phyloP scores from a whole-genome alignment of 2,888 invertebrate genomes.

The Oxytorus armatus region DNA sequence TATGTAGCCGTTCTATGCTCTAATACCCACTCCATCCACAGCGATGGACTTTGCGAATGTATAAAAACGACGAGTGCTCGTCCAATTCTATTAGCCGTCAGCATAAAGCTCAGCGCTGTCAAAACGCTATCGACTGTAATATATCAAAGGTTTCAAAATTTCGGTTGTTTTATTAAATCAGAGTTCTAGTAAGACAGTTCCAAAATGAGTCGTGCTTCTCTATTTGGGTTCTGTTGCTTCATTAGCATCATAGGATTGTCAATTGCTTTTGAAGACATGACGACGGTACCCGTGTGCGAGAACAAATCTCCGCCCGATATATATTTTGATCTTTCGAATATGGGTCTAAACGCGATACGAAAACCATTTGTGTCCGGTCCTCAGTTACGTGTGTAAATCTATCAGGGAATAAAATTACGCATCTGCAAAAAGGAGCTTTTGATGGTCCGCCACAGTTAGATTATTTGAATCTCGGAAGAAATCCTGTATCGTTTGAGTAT shows the following conservation, averaged over 20 bases:
- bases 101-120: background rate
- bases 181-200: background rate
- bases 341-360: slow-evolving; percentile 1
- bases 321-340: slow-evolving; percentile 39
- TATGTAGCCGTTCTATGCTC: background rate
- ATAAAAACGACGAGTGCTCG: background rate
- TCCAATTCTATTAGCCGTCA: background rate
- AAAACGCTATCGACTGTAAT: background rate
- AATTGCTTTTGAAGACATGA: background rate
- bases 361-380: slow-evolving; percentile 9
- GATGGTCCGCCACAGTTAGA: slow-evolving; percentile 12
- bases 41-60: background rate
- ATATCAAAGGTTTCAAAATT: background rate
- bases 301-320: slow-evolving; percentile 6
- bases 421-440: slow-evolving; percentile 13
- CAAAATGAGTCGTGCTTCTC: slow-evolving; percentile 19
- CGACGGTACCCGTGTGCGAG: slow-evolving; percentile 17
- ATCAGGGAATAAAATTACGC: slow-evolving; percentile 1
- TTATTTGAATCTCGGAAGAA: slow-evolving; percentile 27
- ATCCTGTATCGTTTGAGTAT: background rate
- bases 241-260: too few species aligned
- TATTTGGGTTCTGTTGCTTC: background rate
- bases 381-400: slow-evolving; percentile 45
- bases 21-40: background rate
- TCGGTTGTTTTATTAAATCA: background rate